Conservation (phyloP, 2,113 vertebrate genomes). For the Hemichromis elongatus region DNA sequence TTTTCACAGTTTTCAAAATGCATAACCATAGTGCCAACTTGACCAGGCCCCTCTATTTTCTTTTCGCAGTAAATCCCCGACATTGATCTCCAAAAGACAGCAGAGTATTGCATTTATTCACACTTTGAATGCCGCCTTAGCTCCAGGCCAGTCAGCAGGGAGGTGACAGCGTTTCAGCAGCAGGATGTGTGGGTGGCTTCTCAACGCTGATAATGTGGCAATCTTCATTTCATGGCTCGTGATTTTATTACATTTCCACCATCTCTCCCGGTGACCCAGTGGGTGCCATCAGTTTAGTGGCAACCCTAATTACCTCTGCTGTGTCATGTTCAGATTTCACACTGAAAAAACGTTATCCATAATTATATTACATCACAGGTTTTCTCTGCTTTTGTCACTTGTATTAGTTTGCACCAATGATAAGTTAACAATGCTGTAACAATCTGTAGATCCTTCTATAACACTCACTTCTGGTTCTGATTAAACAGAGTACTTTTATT, state of each 20-base stretch:
- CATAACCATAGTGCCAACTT: not conserved
- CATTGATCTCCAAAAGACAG: not conserved
- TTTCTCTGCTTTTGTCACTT: not conserved
- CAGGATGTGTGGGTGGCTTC: constrained; percentile 12
- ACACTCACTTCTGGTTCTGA: not conserved
- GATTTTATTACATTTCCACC: constrained; percentile 50
- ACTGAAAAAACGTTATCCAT: not conserved
- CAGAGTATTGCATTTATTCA: not conserved
- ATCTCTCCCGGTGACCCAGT: not conserved
- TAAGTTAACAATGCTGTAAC: not conserved
- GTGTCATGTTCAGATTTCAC: constrained; percentile 32
- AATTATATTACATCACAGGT: not conserved
- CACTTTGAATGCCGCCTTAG: not conserved
- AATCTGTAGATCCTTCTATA: not conserved
- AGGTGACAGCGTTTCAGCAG: constrained; percentile 8
- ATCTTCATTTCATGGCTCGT: constrained; percentile 60
- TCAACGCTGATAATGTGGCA: constrained; percentile 41
- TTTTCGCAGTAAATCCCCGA: not conserved
- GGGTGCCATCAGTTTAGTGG: constrained; percentile 26
- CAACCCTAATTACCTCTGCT: constrained; percentile 41
- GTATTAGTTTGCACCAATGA: not conserved
- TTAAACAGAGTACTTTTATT: not conserved
- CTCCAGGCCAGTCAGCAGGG: not conserved
- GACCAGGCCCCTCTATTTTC: not conserved
- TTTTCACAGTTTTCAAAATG: not conserved